Percentiles rank a stretch among this genome's conserved stretches.
phyloP scores from a whole-genome alignment of 1,140 invertebrate genomes.

The Micrasema longulum region DNA sequence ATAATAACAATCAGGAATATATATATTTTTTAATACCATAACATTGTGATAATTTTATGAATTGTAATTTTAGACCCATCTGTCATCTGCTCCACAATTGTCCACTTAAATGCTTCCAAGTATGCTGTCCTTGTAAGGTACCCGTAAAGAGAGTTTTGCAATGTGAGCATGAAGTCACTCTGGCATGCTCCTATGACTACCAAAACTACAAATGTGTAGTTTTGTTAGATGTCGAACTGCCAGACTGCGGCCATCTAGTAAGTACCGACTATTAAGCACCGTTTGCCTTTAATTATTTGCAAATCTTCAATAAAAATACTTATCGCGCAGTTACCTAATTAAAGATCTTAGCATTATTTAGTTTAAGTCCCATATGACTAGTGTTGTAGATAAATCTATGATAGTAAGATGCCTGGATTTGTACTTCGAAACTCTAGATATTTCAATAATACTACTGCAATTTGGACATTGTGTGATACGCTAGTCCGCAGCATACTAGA shows the following conservation, averaged over 20 bases:
- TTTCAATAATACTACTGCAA: neutral
- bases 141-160: conserved; percentile 60
- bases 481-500: too few species aligned
- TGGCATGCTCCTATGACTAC: conserved; percentile 61
- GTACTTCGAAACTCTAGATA: neutral
- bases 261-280: neutral
- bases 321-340: too few species aligned
- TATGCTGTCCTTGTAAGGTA: conserved; percentile 64
- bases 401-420: too few species aligned
- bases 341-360: too few species aligned
- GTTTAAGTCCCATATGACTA: too few species aligned
- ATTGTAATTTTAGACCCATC: conserved; percentile 57
- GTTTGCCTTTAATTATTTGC: too few species aligned
- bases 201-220: conserved; percentile 57
- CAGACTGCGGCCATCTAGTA: conserved; percentile 67
- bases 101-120: conserved; percentile 62
- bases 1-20: too few species aligned
- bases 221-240: conserved; percentile 57
- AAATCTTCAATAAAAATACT: too few species aligned
- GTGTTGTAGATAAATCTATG: too few species aligned
- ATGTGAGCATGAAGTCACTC: conserved; percentile 63
- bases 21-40: too few species aligned
- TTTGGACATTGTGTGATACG: too few species aligned
- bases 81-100: conserved; percentile 67
- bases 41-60: too few species aligned